Conservation (phyloP, 2,797 vertebrate genomes). For the Nasua narica region DNA sequence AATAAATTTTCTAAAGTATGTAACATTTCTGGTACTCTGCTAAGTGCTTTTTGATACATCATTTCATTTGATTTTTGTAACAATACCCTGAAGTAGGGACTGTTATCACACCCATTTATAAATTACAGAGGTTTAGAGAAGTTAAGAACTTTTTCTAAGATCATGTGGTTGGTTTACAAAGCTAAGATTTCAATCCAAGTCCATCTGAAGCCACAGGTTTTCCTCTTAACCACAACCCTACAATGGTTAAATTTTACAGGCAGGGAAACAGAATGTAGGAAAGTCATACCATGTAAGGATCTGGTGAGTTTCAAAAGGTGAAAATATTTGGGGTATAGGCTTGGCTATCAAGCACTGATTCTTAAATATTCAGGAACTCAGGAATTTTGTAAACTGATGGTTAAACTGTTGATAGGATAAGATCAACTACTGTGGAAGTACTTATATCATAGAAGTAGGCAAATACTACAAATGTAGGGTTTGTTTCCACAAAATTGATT, state of each 20-base stretch:
- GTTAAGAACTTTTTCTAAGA: not conserved
- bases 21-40: not conserved
- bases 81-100: not conserved
- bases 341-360: not conserved
- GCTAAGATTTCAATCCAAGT: not conserved
- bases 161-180: not conserved
- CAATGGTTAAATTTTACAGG: not conserved
- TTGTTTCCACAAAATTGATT: not conserved
- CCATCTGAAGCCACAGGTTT: not conserved
- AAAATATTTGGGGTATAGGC: not conserved
- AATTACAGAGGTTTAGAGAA: not conserved
- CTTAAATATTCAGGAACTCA: not conserved
- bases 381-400: not conserved
- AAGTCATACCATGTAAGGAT: not conserved
- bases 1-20: not conserved
- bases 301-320: not conserved
- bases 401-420: not conserved
- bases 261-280: not conserved
- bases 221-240: not conserved
- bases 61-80: not conserved
- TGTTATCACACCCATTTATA: not conserved
- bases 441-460: not conserved
- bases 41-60: not conserved
- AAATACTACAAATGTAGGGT: not conserved
- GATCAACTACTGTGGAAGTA: not conserved